These are phyloP conservation scores for Delia radicum DNA, from an alignment of 1,140 invertebrate genomes.

Conservation along the genomic window DNA sequence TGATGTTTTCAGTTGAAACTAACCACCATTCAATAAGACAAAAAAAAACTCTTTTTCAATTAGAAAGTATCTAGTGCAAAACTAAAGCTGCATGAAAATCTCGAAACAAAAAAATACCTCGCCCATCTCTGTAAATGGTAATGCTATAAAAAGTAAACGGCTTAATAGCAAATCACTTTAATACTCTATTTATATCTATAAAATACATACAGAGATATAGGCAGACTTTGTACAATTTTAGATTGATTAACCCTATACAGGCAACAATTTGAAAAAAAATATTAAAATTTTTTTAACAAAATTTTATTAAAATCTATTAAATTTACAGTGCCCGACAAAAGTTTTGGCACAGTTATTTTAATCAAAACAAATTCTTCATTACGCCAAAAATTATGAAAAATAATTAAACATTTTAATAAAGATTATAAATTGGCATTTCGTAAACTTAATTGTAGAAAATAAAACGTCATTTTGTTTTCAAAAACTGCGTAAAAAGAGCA, in stretches of 20 bases:
- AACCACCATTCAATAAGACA: background rate
- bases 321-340: too few species aligned
- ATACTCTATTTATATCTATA: background rate
- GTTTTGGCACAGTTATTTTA: too few species aligned
- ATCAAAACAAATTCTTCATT: background rate
- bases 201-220: background rate
- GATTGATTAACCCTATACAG: background rate
- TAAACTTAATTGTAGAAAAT: too few species aligned
- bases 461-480: too few species aligned
- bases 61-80: background rate
- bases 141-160: background rate
- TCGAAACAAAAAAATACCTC: background rate
- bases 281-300: background rate
- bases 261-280: background rate
- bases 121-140: conserved; percentile 3
- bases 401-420: too few species aligned
- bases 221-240: background rate
- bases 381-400: background rate
- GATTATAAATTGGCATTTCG: too few species aligned
- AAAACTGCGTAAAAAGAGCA: too few species aligned
- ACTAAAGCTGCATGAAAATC: background rate
- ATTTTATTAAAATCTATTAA: background rate
- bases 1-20: background rate
- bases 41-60: background rate
- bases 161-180: conserved; percentile 1